These are phyloP conservation scores for Trichogramma evanescens DNA, from an alignment of 2,888 invertebrate genomes.

Conservation along the genomic window DNA sequence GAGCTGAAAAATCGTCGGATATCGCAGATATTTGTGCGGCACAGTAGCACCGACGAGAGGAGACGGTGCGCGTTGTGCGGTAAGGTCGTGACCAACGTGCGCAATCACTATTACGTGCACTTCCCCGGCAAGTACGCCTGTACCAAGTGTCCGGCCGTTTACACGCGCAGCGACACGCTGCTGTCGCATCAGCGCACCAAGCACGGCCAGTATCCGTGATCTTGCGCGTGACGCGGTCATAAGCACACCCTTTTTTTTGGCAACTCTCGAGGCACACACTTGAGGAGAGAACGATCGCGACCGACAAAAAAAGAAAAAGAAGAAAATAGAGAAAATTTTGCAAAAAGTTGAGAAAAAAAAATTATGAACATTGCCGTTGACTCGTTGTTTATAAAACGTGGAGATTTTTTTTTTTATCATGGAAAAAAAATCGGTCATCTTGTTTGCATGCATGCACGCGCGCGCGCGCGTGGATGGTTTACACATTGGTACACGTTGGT, in stretches of 20 bases:
- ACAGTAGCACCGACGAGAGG: conserved; percentile 54
- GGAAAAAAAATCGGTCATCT: no score
- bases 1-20: conserved; percentile 54
- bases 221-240: background rate
- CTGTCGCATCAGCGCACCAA: conserved; percentile 55
- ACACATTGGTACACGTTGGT: no score
- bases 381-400: no score
- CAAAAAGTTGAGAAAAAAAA: no score
- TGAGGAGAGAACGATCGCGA: conserved; percentile 5
- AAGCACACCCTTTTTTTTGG: conserved; percentile 8
- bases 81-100: conserved; percentile 57
- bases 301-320: no score
- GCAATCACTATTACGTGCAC: conserved; percentile 58
- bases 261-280: background rate
- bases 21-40: conserved; percentile 56
- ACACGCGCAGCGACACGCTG: conserved; percentile 56
- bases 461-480: no score
- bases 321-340: no score
- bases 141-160: conserved; percentile 54
- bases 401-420: no score
- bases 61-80: conserved; percentile 56
- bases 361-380: no score
- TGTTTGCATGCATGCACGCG: no score
- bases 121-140: conserved; percentile 57
- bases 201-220: conserved; percentile 37